phyloP scores from a whole-genome alignment of 2,797 vertebrate species.

The Garrulus glandarius region DNA sequence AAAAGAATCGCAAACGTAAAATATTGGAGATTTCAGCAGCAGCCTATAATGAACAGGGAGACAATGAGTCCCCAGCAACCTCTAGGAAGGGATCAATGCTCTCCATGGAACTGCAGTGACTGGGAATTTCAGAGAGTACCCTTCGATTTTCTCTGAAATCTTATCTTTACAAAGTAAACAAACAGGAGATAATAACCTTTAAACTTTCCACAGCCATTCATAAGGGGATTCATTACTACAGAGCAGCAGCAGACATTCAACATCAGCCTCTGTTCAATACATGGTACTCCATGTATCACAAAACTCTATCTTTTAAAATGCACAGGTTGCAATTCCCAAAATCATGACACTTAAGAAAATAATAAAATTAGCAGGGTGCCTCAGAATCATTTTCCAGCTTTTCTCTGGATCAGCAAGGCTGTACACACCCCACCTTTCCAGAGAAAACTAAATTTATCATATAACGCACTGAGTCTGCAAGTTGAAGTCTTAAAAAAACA shows the following conservation, averaged over 20 bases:
- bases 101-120: conserved; percentile 63
- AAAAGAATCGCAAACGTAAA: conserved; percentile 33
- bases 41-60: conserved; percentile 43
- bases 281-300: fast-evolving
- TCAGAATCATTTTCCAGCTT: neutral
- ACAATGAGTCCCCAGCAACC: conserved; percentile 33
- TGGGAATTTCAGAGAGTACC: conserved; percentile 53
- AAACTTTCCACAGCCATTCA: conserved; percentile 54
- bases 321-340: neutral
- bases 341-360: neutral
- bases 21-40: conserved; percentile 43
- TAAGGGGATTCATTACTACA: conserved; percentile 19
- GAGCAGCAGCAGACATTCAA: neutral
- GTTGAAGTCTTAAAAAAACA: neutral
- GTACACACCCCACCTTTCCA: neutral
- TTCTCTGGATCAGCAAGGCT: neutral
- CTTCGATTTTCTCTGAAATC: conserved; percentile 70
- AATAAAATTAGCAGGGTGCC: neutral
- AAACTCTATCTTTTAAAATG: neutral
- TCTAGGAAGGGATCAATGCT: conserved; percentile 64
- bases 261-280: neutral
- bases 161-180: conserved; percentile 73
- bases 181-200: conserved; percentile 67
- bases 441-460: neutral
- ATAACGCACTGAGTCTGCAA: neutral